These are phyloP conservation scores for Platysternon megacephalum DNA, from an alignment of 2,113 vertebrate genomes.

Conservation along the genomic window DNA sequence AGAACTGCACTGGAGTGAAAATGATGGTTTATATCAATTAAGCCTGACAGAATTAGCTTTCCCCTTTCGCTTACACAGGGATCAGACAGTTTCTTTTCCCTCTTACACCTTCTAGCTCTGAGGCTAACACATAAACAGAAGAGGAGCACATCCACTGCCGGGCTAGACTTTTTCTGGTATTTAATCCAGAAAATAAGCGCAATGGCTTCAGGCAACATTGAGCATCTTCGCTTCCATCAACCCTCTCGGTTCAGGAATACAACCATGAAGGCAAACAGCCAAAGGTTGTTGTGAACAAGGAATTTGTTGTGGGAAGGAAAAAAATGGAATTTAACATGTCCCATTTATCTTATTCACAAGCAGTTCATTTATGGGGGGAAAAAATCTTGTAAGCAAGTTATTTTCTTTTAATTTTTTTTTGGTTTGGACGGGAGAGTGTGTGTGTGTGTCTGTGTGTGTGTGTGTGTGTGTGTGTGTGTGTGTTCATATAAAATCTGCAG, in stretches of 20 bases:
- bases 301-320: conserved; percentile 46
- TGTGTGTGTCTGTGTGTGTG: background rate
- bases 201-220: background rate
- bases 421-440: background rate
- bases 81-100: background rate
- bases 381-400: background rate
- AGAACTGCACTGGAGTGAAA: background rate
- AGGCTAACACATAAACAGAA: accelerated
- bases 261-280: conserved; percentile 8
- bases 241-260: background rate
- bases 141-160: background rate
- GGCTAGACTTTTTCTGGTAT: background rate
- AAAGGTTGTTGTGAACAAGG: conserved; percentile 3
- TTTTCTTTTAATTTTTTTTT: background rate
- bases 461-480: background rate
- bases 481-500: background rate
- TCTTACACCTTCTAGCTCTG: background rate
- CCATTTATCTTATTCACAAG: background rate
- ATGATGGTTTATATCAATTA: background rate
- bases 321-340: conserved; percentile 26
- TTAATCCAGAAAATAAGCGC: conserved; percentile 27
- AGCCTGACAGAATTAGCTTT: background rate
- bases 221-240: background rate
- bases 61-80: background rate
- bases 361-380: background rate